phyloP scores from a whole-genome alignment of 2,797 vertebrate species.

The Acanthurus leucopareius region DNA sequence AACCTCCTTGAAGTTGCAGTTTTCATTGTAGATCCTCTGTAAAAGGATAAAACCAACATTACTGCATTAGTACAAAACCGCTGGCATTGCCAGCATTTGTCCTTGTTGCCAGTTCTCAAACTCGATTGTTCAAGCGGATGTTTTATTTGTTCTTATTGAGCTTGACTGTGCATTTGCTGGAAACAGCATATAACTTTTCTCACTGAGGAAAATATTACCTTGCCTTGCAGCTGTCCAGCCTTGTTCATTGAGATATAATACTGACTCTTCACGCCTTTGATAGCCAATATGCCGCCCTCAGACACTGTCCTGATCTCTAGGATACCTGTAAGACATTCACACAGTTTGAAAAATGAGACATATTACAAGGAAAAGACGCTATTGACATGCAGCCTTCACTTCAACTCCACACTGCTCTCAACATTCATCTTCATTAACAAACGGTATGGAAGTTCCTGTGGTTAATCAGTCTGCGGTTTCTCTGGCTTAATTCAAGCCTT shows the following conservation, averaged over 20 bases:
- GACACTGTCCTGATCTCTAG: constrained; percentile 98
- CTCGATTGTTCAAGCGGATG: constrained; percentile 3
- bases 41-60: constrained; percentile 37
- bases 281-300: constrained; percentile 95
- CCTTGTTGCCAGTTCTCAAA: not conserved
- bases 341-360: constrained; percentile 42
- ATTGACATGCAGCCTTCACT: constrained; percentile 63
- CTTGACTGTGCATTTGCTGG: not conserved
- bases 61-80: not conserved
- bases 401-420: constrained; percentile 36
- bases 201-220: constrained; percentile 86
- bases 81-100: constrained; percentile 1
- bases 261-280: constrained; percentile 98
- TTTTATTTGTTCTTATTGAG: constrained; percentile 16
- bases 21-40: constrained; percentile 96
- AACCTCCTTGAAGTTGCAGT: constrained; percentile 98
- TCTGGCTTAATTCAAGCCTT: constrained; percentile 76
- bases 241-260: constrained; percentile 97
- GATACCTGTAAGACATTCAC: constrained; percentile 89
- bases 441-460: constrained; percentile 67
- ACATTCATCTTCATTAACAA: constrained; percentile 76
- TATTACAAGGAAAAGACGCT: constrained; percentile 56
- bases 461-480: constrained; percentile 73
- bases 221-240: constrained; percentile 94
- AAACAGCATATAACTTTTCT: constrained; percentile 11